These are phyloP conservation scores for Thalpophila matura DNA, from an alignment of 2,888 invertebrate species.

Conservation along the genomic window DNA sequence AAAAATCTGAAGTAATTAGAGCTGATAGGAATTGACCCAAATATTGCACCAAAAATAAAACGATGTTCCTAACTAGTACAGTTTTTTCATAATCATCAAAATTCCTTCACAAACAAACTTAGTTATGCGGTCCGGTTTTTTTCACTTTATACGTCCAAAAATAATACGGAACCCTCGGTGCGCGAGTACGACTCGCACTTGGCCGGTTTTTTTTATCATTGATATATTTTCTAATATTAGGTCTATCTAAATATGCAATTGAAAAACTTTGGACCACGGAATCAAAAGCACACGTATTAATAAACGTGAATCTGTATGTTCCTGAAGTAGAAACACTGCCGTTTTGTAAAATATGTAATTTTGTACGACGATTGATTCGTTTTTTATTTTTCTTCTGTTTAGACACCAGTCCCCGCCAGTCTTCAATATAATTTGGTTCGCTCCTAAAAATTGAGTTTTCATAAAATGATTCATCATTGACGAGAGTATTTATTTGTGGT, in stretches of 20 bases:
- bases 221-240: slow-evolving; percentile 30
- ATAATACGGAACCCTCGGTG: too few relatives aligned
- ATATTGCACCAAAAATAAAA: too few relatives aligned
- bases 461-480: slow-evolving; percentile 34
- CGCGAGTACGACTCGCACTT: too few relatives aligned
- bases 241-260: slow-evolving; percentile 39
- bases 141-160: too few relatives aligned
- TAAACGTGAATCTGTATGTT: slow-evolving; percentile 32
- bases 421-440: slow-evolving; percentile 39
- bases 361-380: slow-evolving; percentile 29
- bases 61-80: too few relatives aligned
- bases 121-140: too few relatives aligned
- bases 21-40: too few relatives aligned
- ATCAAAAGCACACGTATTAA: slow-evolving; percentile 43
- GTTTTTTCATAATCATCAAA: too few relatives aligned
- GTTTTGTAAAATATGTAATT: too few relatives aligned
- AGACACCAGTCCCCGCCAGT: slow-evolving; percentile 39
- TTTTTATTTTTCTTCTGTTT: slow-evolving; percentile 38
- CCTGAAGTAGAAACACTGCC: too few relatives aligned
- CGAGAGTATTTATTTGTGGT: slow-evolving; percentile 33
- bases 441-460: slow-evolving; percentile 37
- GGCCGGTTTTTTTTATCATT: slow-evolving; percentile 33
- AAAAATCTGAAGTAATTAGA: too few relatives aligned
- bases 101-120: too few relatives aligned
- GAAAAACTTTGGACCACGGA: slow-evolving; percentile 42